phyloP scores from a whole-genome alignment of 2,888 invertebrate species.

The Empis livida region DNA sequence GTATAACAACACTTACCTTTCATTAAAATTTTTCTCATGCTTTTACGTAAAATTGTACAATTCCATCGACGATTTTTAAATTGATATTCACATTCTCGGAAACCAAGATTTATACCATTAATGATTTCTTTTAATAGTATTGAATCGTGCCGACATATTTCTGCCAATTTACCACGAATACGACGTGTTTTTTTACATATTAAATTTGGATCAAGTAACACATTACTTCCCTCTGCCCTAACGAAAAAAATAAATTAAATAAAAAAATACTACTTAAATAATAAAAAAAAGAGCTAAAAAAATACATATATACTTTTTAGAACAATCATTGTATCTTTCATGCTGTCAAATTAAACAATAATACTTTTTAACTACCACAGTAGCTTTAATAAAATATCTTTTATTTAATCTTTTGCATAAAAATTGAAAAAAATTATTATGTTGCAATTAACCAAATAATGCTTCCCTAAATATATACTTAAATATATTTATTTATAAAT shows the following conservation, averaged over 20 bases:
- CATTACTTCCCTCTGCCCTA: constrained; percentile 73
- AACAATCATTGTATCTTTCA: no score
- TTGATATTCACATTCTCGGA: constrained; percentile 77
- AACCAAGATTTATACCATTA: constrained; percentile 68
- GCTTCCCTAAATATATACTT: no score
- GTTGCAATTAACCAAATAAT: no score
- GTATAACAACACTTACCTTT: constrained; percentile 76
- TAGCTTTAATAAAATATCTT: no score
- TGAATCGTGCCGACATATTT: constrained; percentile 75
- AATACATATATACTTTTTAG: no score
- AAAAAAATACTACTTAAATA: background rate
- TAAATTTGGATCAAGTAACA: constrained; percentile 78
- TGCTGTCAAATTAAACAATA: no score
- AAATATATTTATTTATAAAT: no score
- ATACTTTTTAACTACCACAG: no score
- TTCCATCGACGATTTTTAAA: constrained; percentile 80
- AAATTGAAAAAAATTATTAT: no score
- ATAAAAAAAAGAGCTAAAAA: no score
- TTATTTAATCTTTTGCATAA: no score
- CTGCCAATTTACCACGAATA: constrained; percentile 60
- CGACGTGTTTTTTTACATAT: constrained; percentile 77
- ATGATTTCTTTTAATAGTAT: constrained; percentile 70
- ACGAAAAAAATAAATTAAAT: background rate
- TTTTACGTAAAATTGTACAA: constrained; percentile 67
- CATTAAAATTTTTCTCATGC: constrained; percentile 71